These are phyloP conservation scores for Sthenelais limicola DNA, from an alignment of 2,888 invertebrate genomes.

Conservation along the genomic window DNA sequence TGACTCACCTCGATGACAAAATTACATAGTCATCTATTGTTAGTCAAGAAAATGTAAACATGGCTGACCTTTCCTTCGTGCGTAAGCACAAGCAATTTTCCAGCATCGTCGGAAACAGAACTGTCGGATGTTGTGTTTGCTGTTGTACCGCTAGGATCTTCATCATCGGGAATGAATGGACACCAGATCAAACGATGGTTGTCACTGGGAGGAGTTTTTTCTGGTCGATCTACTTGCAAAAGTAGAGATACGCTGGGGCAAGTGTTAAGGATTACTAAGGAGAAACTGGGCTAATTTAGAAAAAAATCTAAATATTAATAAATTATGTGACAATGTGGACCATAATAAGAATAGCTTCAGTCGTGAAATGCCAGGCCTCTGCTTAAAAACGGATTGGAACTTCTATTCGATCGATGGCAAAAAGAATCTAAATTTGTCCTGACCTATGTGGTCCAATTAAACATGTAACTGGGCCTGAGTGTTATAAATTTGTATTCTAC, in stretches of 20 bases:
- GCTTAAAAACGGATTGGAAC: too few relatives aligned
- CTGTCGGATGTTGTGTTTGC: slow-evolving; percentile 73
- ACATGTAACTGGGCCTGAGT: too few relatives aligned
- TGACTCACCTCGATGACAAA: too few relatives aligned
- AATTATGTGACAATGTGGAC: too few relatives aligned
- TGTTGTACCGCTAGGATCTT: slow-evolving; percentile 70
- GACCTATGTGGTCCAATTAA: too few relatives aligned
- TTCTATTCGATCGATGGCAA: too few relatives aligned
- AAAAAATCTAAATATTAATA: too few relatives aligned
- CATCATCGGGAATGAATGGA: slow-evolving; percentile 83
- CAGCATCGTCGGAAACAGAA: slow-evolving; percentile 75
- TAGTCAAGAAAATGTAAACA: neutral
- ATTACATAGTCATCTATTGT: too few relatives aligned
- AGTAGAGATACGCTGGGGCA: slow-evolving; percentile 48
- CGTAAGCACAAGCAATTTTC: slow-evolving; percentile 84
- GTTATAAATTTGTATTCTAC: too few relatives aligned
- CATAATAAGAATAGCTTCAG: too few relatives aligned
- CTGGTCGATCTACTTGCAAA: slow-evolving; percentile 57
- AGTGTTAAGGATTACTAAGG: neutral
- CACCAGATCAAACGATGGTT: slow-evolving; percentile 91
- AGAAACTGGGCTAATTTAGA: neutral
- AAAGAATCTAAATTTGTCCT: too few relatives aligned
- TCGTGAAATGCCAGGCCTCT: too few relatives aligned
- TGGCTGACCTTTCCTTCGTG: slow-evolving; percentile 77
- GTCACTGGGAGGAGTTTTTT: slow-evolving; percentile 71